phyloP scores from a whole-genome alignment of 2,113 vertebrate species.

The Trogon melanurus region DNA sequence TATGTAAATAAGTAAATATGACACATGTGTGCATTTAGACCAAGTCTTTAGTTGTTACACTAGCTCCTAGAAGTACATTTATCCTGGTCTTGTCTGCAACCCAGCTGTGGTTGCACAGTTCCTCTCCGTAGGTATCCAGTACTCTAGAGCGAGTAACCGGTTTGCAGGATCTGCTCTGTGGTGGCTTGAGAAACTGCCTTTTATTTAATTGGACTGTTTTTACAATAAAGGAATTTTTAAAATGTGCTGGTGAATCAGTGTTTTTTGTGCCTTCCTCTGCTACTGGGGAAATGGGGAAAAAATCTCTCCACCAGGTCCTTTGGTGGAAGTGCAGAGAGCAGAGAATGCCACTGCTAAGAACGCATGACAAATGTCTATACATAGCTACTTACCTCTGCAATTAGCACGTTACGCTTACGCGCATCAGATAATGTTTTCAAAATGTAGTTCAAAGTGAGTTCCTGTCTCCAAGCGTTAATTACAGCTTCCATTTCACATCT shows the following conservation, averaged over 20 bases:
- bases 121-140: not conserved
- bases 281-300: not conserved
- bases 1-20: not conserved
- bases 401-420: conserved; percentile 16
- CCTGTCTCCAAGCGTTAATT: conserved; percentile 60
- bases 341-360: not conserved
- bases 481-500: conserved; percentile 55
- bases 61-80: not conserved
- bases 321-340: not conserved
- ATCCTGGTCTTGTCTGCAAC: not conserved
- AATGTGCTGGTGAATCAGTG: not conserved
- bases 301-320: not conserved
- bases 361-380: not conserved
- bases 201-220: not conserved
- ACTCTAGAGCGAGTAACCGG: not conserved
- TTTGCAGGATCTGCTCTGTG: not conserved
- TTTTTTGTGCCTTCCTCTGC: not conserved
- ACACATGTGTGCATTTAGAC: not conserved
- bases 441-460: conserved; percentile 35
- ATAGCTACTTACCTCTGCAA: conserved; percentile 6
- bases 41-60: not conserved
- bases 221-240: not conserved
- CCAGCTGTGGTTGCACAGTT: not conserved
- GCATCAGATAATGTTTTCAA: conserved; percentile 49
- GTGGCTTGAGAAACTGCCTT: not conserved